A percentile compares a stretch with the other conserved stretches of the same genome.
Evolutionary conservation across 1,140 invertebrate genomes (phyloP).

Genomic region (Drosophila murphyi): DNA sequence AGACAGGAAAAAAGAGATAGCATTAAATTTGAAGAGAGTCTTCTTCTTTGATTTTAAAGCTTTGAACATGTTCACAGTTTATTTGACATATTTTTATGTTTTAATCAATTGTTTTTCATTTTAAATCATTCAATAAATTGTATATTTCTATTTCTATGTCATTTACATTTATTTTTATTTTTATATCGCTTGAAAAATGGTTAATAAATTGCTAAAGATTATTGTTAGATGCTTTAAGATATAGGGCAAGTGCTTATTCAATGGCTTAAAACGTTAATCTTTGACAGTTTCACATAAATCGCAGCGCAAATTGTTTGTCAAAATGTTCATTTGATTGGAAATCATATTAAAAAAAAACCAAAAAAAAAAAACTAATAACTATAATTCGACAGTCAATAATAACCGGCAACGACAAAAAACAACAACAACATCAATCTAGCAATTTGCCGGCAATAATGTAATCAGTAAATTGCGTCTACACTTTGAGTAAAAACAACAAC

Average conservation of each 20-base stretch:
- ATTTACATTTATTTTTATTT: no score
- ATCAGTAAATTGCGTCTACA: slow-evolving; percentile 80
- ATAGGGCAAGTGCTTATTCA: background rate
- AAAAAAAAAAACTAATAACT: slow-evolving; percentile 71
- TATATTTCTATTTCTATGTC: no score
- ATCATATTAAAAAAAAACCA: slow-evolving; percentile 4
- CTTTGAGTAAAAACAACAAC: slow-evolving; percentile 47
- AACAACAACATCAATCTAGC: slow-evolving; percentile 73
- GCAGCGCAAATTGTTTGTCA: slow-evolving; percentile 16
- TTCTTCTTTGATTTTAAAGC: no score
- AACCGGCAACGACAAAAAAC: slow-evolving; percentile 26
- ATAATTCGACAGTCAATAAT: slow-evolving; percentile 72
- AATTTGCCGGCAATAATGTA: slow-evolving; percentile 80
- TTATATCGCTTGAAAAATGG: no score
- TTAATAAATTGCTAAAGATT: no score
- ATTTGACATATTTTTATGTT: no score
- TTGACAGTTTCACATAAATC: slow-evolving; percentile 16
- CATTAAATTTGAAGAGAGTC: no score
- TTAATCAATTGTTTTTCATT: no score
- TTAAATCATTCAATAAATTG: no score
- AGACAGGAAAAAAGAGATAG: no score
- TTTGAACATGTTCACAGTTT: no score
- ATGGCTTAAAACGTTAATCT: slow-evolving; percentile 12
- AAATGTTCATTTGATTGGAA: slow-evolving; percentile 33
- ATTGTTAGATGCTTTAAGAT: no score